Evolutionary conservation across 2,797 vertebrate species (phyloP).

Genomic region (Meda fulgida): DNA sequence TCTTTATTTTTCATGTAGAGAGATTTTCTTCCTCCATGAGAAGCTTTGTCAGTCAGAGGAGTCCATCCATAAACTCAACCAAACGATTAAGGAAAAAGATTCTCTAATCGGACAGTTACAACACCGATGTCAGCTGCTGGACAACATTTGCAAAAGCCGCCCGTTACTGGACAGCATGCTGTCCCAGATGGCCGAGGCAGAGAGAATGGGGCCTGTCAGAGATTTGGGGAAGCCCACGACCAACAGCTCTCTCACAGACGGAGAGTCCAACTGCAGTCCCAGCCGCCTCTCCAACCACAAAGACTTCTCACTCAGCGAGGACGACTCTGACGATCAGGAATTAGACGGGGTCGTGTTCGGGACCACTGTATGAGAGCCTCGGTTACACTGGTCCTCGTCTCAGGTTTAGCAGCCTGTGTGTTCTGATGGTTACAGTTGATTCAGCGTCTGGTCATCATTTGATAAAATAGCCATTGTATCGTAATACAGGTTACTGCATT

Average conservation of each 20-base stretch:
- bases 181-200: constrained; percentile 77
- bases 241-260: constrained; percentile 60
- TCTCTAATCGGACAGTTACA: constrained; percentile 72
- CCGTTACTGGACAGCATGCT: constrained; percentile 75
- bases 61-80: constrained; percentile 71
- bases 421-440: constrained; percentile 17
- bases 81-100: constrained; percentile 74
- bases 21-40: constrained; percentile 75
- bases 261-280: constrained; percentile 66
- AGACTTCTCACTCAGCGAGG: constrained; percentile 73
- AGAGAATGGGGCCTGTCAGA: constrained; percentile 70
- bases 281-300: constrained; percentile 69
- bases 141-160: constrained; percentile 76
- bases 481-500: constrained; percentile 1
- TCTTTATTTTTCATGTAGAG: constrained; percentile 63
- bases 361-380: constrained; percentile 75
- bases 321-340: constrained; percentile 71
- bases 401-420: constrained; percentile 13
- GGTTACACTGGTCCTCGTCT: neutral
- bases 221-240: constrained; percentile 47
- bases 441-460: constrained; percentile 13
- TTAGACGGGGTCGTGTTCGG: constrained; percentile 76
- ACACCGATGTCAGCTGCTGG: constrained; percentile 77
- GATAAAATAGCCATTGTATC: neutral
- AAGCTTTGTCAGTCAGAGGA: constrained; percentile 77